phyloP scores from a whole-genome alignment of 2,113 vertebrate genomes.

The Vidua macroura region DNA sequence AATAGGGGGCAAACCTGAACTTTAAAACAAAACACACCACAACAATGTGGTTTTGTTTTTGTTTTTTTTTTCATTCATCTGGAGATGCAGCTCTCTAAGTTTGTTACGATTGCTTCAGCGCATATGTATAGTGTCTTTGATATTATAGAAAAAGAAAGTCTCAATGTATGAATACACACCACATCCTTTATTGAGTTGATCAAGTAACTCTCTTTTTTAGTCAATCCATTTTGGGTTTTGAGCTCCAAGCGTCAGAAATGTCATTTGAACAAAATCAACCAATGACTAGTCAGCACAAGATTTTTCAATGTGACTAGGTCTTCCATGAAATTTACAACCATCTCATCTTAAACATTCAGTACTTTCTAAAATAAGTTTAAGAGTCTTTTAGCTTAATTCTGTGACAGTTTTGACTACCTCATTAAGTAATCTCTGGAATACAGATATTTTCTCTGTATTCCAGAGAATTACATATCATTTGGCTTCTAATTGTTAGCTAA shows the following conservation, averaged over 20 bases:
- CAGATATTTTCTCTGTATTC: background rate
- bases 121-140: background rate
- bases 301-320: background rate
- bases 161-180: background rate
- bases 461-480: background rate
- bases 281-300: background rate
- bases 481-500: background rate
- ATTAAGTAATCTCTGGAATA: background rate
- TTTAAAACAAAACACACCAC: too few relatives aligned
- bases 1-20: too few relatives aligned
- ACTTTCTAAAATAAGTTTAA: background rate
- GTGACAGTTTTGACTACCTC: background rate
- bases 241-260: background rate
- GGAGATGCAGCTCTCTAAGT: background rate
- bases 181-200: background rate
- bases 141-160: background rate
- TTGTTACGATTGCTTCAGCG: background rate
- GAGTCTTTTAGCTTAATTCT: background rate
- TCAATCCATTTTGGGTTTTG: background rate
- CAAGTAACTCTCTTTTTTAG: background rate
- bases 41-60: background rate
- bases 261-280: background rate
- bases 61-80: background rate
- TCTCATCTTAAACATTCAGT: background rate
- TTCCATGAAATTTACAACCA: background rate